Conservation (phyloP, 2,797 vertebrate genomes). For the Falco cherrug region DNA sequence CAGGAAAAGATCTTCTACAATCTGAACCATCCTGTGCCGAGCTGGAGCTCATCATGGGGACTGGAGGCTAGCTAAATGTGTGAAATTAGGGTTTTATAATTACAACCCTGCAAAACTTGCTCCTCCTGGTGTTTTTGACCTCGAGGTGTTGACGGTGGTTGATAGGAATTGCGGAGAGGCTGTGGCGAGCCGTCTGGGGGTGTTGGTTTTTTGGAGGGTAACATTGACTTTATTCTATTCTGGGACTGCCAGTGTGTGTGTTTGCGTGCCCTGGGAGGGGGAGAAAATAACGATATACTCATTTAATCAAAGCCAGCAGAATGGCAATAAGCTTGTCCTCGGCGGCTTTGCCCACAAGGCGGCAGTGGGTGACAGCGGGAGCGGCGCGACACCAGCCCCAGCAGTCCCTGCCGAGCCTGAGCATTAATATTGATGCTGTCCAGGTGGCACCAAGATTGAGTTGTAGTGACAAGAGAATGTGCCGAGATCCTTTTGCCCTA, state of each 20-base stretch:
- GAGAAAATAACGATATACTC: not conserved
- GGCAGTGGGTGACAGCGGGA: constrained; percentile 41
- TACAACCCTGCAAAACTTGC: not conserved
- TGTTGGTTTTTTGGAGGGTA: not conserved
- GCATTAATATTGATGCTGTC: not conserved
- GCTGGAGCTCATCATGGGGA: not conserved
- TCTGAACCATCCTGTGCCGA: not conserved
- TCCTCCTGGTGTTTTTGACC: constrained; percentile 1
- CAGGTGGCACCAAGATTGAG: constrained; percentile 37
- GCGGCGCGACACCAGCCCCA: not conserved
- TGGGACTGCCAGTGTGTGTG: not conserved
- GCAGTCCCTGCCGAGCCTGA: not conserved
- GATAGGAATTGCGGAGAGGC: not conserved
- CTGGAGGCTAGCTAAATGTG: not conserved
- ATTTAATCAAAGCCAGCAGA: rapidly evolving
- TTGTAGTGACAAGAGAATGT: not conserved
- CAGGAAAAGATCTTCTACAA: not conserved
- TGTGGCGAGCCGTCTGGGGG: not conserved
- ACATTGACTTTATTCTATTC: not conserved
- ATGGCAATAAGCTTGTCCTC: not conserved
- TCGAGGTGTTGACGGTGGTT: not conserved
- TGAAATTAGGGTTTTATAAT: not conserved
- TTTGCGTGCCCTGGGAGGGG: not conserved
- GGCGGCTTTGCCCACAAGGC: constrained; percentile 29
- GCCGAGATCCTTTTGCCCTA: not conserved